Evolutionary conservation across 2,888 invertebrate species (phyloP), one percentile per base, ranked within the genome.

Genomic region (Watsonalla cultraria): DNA sequence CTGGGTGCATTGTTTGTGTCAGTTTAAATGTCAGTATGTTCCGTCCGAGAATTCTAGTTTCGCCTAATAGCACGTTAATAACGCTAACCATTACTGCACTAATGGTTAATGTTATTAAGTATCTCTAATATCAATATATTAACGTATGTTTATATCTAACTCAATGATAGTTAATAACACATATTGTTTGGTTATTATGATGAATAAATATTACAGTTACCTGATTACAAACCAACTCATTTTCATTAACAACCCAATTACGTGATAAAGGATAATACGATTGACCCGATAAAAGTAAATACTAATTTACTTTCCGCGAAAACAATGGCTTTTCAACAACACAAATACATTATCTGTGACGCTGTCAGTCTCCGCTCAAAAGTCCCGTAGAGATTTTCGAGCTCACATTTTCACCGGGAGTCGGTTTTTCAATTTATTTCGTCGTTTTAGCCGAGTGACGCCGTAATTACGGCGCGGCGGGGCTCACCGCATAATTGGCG

Each of bases 371-470:
- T 76, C 66, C 77, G 74, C 70, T 76, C 78, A 80, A 42, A 42
- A 84, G 82, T 75, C 76, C 77, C 77, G 76, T 75, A 71, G 74
- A 83, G 79, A 79, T 82, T 70, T 82, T 81, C 82, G 76, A 75
- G 74, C 76, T 73, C 76, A 71, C 69, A 82, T 84, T 84, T 86
- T 84, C 78, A 81, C 80, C 76, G 79, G 76, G 76, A 80, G 78
- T 75, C 73, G 82, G 81, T 81, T 87, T 87, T 88, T 87, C 85
- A 88, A 87, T 89, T 88, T 85, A 87, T 89, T 85, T 84, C 74
- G 78, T 74, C 80, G 84, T 85, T 88, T 86, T 84, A 83, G 79
- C 78, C 75, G 79, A 84, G 78, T 84, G 85, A 82, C 77, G 82
- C 76, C 78, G 83, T 87, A 86, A 87, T 89, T 86, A 85, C 82